Conservation (phyloP, 2,113 vertebrate genomes). For the Condylura cristata region DNA sequence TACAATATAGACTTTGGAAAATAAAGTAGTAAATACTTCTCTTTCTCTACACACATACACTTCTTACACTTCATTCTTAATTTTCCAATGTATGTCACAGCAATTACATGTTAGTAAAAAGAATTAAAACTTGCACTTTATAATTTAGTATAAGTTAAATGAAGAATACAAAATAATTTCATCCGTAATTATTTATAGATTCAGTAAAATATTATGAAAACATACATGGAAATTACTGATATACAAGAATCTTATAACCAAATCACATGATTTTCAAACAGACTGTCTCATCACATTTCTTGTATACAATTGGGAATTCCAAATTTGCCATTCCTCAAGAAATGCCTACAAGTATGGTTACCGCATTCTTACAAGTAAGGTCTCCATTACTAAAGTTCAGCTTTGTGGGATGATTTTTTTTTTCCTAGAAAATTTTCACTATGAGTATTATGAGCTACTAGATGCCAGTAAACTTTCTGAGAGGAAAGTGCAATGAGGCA, state of each 20-base stretch:
- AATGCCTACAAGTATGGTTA: background rate
- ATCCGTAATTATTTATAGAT: conserved; percentile 31
- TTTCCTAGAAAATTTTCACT: background rate
- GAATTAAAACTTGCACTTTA: conserved; percentile 38
- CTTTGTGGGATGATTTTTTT: background rate
- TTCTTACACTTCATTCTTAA: background rate
- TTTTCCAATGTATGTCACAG: conserved; percentile 1
- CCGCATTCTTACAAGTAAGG: background rate
- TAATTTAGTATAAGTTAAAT: conserved; percentile 53
- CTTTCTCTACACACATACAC: background rate
- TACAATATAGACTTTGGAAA: conserved; percentile 35
- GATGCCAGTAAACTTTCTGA: background rate
- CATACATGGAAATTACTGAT: background rate
- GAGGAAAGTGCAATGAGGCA: background rate
- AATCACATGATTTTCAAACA: background rate
- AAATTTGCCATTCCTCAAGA: background rate
- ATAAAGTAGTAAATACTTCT: background rate
- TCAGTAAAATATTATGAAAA: conserved; percentile 16
- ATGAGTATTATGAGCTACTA: background rate
- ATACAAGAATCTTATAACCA: background rate
- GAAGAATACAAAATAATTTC: conserved; percentile 20
- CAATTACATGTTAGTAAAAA: conserved; percentile 46
- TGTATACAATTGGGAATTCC: background rate
- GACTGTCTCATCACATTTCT: background rate
- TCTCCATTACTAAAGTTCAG: background rate